Evolutionary conservation across 2,797 vertebrate genomes (phyloP).

Genomic region (Gadopsis marmoratus): DNA sequence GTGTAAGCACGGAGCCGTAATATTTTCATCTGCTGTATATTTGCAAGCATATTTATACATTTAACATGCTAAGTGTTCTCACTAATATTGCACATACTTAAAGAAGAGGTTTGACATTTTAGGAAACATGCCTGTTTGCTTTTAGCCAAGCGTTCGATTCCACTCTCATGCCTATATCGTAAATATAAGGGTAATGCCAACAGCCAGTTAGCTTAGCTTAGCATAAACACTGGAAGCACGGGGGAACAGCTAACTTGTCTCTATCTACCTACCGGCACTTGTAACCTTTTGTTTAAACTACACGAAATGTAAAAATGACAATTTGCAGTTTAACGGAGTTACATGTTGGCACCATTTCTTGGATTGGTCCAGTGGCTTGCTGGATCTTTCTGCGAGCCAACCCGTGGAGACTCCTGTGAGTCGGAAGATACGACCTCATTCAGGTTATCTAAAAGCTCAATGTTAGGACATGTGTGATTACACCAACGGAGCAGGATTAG

Average conservation of each 20-base stretch:
- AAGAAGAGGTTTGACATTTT: not conserved
- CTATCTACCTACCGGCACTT: too few relatives aligned
- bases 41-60: too few relatives aligned
- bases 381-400: not conserved
- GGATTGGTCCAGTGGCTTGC: not conserved
- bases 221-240: not conserved
- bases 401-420: not conserved
- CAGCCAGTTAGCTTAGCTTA: conserved; percentile 7
- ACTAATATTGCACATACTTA: too few relatives aligned
- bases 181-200: not conserved
- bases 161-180: not conserved
- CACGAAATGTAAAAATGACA: not conserved
- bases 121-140: not conserved
- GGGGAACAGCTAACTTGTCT: not conserved
- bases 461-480: conserved; percentile 6
- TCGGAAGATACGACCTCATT: conserved; percentile 31
- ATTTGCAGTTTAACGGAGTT: not conserved
- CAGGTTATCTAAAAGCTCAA: conserved; percentile 5
- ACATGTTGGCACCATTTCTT: not conserved
- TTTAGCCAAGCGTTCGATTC: not conserved
- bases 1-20: not conserved
- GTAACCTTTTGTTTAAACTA: not conserved
- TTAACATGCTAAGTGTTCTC: not conserved
- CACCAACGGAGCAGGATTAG: conserved; percentile 1
- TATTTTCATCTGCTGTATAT: not conserved